Percentiles rank a stretch among this genome's conserved stretches.
phyloP scores from a whole-genome alignment of 2,888 invertebrate genomes.

The Lepidocyrtoides sp. region DNA sequence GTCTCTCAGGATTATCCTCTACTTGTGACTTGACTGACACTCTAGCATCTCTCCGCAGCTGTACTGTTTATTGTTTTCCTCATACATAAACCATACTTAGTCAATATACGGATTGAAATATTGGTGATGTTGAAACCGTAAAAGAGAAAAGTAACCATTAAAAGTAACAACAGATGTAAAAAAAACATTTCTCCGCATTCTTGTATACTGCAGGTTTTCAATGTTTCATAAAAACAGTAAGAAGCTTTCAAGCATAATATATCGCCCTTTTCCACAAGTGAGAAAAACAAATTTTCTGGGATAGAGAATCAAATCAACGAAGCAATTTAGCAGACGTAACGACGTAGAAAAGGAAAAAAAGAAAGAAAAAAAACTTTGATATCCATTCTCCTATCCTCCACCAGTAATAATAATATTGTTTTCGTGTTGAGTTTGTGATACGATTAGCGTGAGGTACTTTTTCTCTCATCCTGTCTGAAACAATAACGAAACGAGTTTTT shows the following conservation, averaged over 20 bases:
- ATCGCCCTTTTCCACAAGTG: not conserved
- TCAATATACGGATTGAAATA: not conserved
- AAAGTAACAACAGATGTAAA: not conserved
- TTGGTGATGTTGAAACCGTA: no score
- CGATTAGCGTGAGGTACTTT: conserved; percentile 16
- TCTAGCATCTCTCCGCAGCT: not conserved
- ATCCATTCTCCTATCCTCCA: not conserved
- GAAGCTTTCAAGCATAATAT: conserved; percentile 26
- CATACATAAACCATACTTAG: not conserved
- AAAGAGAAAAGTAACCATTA: not conserved
- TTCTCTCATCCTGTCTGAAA: conserved; percentile 3
- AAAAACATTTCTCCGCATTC: not conserved
- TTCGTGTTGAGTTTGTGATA: conserved; percentile 24
- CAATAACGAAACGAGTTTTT: not conserved
- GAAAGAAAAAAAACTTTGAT: conserved; percentile 1
- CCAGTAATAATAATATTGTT: not conserved
- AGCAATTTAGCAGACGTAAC: conserved; percentile 27
- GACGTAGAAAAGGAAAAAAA: conserved; percentile 10
- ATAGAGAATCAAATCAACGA: conserved; percentile 1
- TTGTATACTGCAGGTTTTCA: not conserved
- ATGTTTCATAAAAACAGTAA: conserved; percentile 31
- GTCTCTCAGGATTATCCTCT: conserved; percentile 53
- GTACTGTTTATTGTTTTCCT: not conserved
- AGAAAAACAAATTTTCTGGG: conserved; percentile 5
- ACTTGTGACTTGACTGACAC: conserved; percentile 39